Conservation (phyloP, 2,888 invertebrate genomes). For the Tipula confusa region DNA sequence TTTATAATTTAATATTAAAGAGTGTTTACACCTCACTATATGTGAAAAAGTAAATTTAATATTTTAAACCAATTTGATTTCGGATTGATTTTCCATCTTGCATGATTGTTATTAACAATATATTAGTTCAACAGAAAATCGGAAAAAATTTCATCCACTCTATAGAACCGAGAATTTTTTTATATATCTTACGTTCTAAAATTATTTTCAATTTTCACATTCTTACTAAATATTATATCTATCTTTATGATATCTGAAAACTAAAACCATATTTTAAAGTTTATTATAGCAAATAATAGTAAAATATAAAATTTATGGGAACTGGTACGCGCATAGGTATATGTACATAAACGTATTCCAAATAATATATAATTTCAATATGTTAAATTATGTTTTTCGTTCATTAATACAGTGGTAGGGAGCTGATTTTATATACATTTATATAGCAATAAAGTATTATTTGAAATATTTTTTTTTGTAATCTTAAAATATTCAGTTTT, state of each 20-base stretch:
- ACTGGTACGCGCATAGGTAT: slow-evolving; percentile 28
- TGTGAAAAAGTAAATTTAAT: not conserved
- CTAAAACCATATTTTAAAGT: not conserved
- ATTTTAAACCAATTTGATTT: not conserved
- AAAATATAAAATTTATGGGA: slow-evolving; percentile 30
- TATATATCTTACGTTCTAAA: not conserved
- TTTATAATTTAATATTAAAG: not conserved
- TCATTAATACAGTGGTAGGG: not conserved
- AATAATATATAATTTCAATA: not conserved
- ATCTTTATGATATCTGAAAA: not conserved
- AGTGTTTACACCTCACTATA: not conserved
- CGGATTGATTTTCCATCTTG: not conserved
- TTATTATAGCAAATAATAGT: slow-evolving; percentile 27
- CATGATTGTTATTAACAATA: not conserved
- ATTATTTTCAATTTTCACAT: not conserved
- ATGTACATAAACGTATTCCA: no score
- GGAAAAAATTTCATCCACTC: not conserved
- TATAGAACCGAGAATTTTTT: not conserved
- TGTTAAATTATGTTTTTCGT: not conserved
- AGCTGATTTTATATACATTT: not conserved
- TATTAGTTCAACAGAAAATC: no score
- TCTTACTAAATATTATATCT: not conserved
- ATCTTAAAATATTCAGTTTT: no score
- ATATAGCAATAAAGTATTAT: not conserved
- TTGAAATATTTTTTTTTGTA: no score